Percentiles rank a stretch among this genome's conserved stretches.
Evolutionary conservation across 1,140 invertebrate genomes (phyloP).

Genomic region (Theocolax elegans): DNA sequence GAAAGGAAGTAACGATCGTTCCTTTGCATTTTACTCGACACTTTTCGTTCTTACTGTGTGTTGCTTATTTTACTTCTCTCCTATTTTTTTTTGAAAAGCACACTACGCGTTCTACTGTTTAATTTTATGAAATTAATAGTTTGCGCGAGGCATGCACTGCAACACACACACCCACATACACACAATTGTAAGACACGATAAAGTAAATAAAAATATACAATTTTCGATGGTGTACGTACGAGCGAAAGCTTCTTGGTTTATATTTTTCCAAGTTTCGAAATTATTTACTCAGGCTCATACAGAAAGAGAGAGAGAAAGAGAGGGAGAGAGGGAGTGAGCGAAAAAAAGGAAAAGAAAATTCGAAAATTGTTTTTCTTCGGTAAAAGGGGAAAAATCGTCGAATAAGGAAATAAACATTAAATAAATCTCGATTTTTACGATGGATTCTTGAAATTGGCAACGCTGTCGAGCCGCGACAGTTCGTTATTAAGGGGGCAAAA

Average conservation of each 20-base stretch:
- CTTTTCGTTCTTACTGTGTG: slow-evolving; percentile 21
- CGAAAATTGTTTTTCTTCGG: slow-evolving; percentile 2
- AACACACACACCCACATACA: too few species aligned
- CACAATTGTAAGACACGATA: too few species aligned
- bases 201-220: slow-evolving; percentile 18
- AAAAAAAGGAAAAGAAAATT: too few species aligned
- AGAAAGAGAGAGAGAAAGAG: too few species aligned
- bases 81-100: slow-evolving; percentile 6
- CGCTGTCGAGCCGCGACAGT: slow-evolving; percentile 17
- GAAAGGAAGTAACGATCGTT: slow-evolving; percentile 9
- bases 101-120: slow-evolving; percentile 12
- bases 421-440: slow-evolving; percentile 41
- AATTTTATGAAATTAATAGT: slow-evolving; percentile 34
- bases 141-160: slow-evolving; percentile 9
- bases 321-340: too few species aligned
- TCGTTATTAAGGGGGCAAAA: slow-evolving; percentile 36
- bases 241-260: too few species aligned
- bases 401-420: slow-evolving; percentile 37
- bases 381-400: slow-evolving; percentile 29
- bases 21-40: slow-evolving; percentile 28
- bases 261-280: too few species aligned
- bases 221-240: too few species aligned
- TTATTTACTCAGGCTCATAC: slow-evolving; percentile 33
- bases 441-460: slow-evolving; percentile 42
- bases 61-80: too few species aligned